Base-by-base conservation (phyloP, 1,140 invertebrate species). In the Papilio xuthus region DNA sequence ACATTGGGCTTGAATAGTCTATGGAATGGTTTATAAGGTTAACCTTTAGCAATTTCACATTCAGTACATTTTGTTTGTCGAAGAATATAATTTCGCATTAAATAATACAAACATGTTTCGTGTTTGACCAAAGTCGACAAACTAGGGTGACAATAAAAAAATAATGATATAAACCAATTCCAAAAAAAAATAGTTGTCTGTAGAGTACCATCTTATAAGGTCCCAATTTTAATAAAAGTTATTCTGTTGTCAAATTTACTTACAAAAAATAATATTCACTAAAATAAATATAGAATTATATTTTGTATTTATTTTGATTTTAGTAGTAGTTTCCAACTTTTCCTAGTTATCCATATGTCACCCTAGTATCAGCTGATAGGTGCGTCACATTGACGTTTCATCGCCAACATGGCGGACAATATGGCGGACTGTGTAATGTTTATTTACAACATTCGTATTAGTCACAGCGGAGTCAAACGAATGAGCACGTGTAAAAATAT, bases 351-450 rank as follows among this genome's bases (percentile, higher is more conserved):
- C 79, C 80, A 81, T 56, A 78, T 15, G 60, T 67, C 60, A 32
- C 26, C 60, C 60, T 42, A 73, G 80, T 79, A 87, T 92, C 91
- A 92, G 91, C 91, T 92, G 91, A 91, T 84, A 81, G 71, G 53
- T 71, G 85, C 91, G 90, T 91, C 91, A 90, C 78, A 63, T 87
- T 91, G 88, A 90, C 88, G 86, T 87, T 81, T 83, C 70, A 77
- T 83, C 82, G 73, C 78, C 80, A 92, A 89, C 81, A 90, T 90
- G 89, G 89, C 89, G 78, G 87, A 80, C 87, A 89, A 86, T 71
- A 89, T 89, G 88, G 85, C 86, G 69, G 83, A 80, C 56, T 74
- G 81, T 86, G 60, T 85, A 87, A 80, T 81, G 85, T 91, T 89
- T 91, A 90, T 88, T 84, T 90, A 90, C 87, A 86, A 87, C 78